Base-by-base conservation (phyloP, 1,140 invertebrate genomes). In the Drosophila lacteicornis region DNA sequence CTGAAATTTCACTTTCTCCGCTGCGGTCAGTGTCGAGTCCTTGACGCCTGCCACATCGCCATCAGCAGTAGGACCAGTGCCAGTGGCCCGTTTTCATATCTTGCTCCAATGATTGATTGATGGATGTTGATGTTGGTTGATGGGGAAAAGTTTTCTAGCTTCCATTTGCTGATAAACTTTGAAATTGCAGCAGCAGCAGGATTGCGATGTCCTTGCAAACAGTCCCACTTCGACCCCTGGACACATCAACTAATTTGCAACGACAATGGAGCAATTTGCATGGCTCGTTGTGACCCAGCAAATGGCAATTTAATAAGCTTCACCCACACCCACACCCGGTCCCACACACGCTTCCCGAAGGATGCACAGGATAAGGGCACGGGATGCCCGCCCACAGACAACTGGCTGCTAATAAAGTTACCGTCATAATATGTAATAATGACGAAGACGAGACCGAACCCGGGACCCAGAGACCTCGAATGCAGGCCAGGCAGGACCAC, bases 251-350 rank as follows among this genome's bases (percentile, higher is more conserved):
- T 80, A 53, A 84, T 84, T 84, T 77, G 59, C 77, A 53, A 53
- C 62, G 66, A 80, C 73, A 73, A 66, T 58, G 46, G 30, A 46
- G 51, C 62, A 49, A 85, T 84, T 84, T 81, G 78, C 78, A 70
- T 71, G 42, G 58, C 46, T 27, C 49, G 69, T 50, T 78, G 43
- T 40, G 69, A 53, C 25, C 47, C 40, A 43, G 22, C 61, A 53
- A 77, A 85, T 68, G 66, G 73, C 67, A 84, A 83, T 80, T 73
- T 78, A 83, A 83, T 85, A 84, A 77, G 82, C 58, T 57, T 46
- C 25, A 53, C 66, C 36, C 36, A 38, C 12, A 12, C 12, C 11
- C 36, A 36, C 36, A 46, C 45, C 36, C 47, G 38, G 1, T 45
- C 11, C 36, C 4, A 40, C 36, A 12, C 11, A 13, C 17, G 19